phyloP scores from a whole-genome alignment of 2,888 invertebrate species.

The Drosophila meridionalis region DNA sequence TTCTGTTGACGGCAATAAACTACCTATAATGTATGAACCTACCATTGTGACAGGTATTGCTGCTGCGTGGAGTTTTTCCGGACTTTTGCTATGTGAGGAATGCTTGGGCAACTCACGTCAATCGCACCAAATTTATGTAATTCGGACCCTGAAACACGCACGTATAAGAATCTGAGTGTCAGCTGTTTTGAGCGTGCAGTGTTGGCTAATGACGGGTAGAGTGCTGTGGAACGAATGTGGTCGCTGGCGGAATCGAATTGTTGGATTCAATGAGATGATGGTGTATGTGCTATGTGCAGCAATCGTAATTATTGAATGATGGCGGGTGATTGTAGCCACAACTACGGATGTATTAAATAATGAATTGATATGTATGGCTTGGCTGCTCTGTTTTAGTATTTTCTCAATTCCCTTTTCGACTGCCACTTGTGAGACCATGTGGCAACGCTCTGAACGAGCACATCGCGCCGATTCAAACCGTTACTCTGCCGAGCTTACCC shows the following conservation, averaged over 20 bases:
- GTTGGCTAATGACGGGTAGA: constrained; percentile 42
- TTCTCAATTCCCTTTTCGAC: constrained; percentile 4
- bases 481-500: constrained; percentile 29
- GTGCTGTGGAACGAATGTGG: constrained; percentile 43
- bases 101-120: constrained; percentile 53
- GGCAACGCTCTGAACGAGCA: constrained; percentile 39
- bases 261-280: constrained; percentile 16
- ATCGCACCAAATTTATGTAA: constrained; percentile 82
- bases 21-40: constrained; percentile 52
- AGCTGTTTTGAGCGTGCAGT: constrained; percentile 65
- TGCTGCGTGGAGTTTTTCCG: constrained; percentile 42
- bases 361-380: constrained; percentile 33
- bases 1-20: not conserved
- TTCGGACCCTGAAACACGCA: constrained; percentile 67
- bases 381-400: constrained; percentile 36
- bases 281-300: constrained; percentile 28
- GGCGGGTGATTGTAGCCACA: constrained; percentile 26
- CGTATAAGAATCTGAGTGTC: constrained; percentile 52
- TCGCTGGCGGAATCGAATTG: constrained; percentile 32
- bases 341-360: constrained; percentile 21
- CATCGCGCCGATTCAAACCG: constrained; percentile 39
- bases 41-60: constrained; percentile 71
- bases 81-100: constrained; percentile 48
- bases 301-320: constrained; percentile 25
- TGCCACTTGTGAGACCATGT: constrained; percentile 4